phyloP scores from a whole-genome alignment of 2,113 vertebrate species.

The Charina bottae region DNA sequence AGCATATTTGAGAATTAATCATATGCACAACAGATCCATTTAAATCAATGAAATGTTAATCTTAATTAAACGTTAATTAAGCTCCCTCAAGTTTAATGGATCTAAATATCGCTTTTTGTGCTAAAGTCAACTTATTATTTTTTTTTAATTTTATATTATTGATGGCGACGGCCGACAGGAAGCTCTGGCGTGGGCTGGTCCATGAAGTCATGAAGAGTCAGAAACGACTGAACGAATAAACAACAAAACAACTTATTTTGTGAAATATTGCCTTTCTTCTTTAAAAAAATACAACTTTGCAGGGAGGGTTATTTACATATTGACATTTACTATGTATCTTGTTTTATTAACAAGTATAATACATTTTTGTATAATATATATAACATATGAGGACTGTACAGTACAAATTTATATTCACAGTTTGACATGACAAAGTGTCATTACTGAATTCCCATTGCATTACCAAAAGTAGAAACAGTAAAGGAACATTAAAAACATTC shows the following conservation, averaged over 20 bases:
- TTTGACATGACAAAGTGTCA: constrained; percentile 88
- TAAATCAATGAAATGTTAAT: no score
- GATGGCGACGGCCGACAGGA: no score
- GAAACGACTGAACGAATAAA: no score
- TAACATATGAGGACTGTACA: constrained; percentile 85
- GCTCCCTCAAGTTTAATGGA: background rate
- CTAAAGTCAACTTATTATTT: background rate
- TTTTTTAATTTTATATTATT: no score
- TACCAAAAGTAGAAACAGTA: constrained; percentile 83
- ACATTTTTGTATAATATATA: constrained; percentile 75
- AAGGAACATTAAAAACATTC: constrained; percentile 81
- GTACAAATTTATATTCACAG: constrained; percentile 91
- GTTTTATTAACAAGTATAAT: constrained; percentile 92
- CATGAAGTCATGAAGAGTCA: no score
- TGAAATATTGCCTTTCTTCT: background rate
- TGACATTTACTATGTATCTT: constrained; percentile 62
- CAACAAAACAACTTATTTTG: background rate
- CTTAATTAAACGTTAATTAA: background rate
- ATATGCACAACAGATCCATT: no score
- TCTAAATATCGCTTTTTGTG: background rate
- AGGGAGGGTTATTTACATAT: background rate
- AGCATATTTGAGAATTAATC: no score
- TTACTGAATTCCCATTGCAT: constrained; percentile 90
- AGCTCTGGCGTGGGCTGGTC: no score
- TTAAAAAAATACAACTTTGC: background rate